phyloP scores from a whole-genome alignment of 2,888 invertebrate species.

The Hirtodrosophila alboralis region DNA sequence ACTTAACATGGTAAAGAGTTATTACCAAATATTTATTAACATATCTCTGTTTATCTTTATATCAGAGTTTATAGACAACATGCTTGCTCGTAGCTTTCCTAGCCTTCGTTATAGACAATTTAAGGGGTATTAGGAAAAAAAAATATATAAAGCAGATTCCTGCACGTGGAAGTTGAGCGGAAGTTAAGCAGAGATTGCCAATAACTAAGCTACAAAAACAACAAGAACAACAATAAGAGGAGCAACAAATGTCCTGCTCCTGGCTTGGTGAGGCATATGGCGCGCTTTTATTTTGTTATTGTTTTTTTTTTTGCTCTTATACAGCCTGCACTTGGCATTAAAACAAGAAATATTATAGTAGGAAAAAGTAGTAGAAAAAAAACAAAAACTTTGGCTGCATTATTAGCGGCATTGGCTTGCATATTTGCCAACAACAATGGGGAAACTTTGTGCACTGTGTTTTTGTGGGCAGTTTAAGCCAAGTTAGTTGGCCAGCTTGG shows the following conservation, averaged over 20 bases:
- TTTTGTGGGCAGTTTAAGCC: conserved; percentile 36
- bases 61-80: too few relatives aligned
- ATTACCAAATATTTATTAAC: too few relatives aligned
- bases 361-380: conserved; percentile 1
- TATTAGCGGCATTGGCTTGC: conserved; percentile 8
- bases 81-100: too few relatives aligned
- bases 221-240: neutral
- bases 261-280: conserved; percentile 33
- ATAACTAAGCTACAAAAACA: conserved; percentile 44
- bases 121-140: too few relatives aligned
- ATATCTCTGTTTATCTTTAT: too few relatives aligned
- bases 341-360: conserved; percentile 2
- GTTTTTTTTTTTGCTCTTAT: conserved; percentile 7
- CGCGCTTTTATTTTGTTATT: conserved; percentile 22
- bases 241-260: conserved; percentile 4
- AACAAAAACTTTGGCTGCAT: conserved; percentile 17
- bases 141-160: conserved; percentile 12
- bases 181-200: conserved; percentile 69
- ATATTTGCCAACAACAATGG: conserved; percentile 1
- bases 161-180: conserved; percentile 44
- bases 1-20: too few relatives aligned
- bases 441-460: conserved; percentile 32
- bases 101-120: too few relatives aligned
- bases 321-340: conserved; percentile 11
- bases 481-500: conserved; percentile 38